A percentile compares a stretch with the other conserved stretches of the same genome.
phyloP scores from a whole-genome alignment of 2,113 vertebrate genomes.

The Xiphias gladius region DNA sequence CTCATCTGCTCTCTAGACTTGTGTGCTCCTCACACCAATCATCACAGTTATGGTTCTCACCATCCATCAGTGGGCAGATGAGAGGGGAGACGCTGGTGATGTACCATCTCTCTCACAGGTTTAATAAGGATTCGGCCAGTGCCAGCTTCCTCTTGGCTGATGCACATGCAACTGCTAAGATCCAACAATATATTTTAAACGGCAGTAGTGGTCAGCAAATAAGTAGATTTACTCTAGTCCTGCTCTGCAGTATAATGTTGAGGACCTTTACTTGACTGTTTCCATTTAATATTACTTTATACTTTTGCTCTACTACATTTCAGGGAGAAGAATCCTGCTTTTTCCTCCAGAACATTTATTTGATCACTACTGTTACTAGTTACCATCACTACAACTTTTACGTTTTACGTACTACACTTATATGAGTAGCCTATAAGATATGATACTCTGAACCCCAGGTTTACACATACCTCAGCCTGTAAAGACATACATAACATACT shows the following conservation, averaged over 20 bases:
- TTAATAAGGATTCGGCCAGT: slow-evolving; percentile 21
- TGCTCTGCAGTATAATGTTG: not conserved
- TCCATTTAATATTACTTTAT: not conserved
- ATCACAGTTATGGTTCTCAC: slow-evolving; percentile 56
- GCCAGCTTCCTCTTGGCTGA: slow-evolving; percentile 43
- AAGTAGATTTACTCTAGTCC: not conserved
- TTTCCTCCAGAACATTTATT: not conserved
- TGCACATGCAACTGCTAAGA: slow-evolving; percentile 6
- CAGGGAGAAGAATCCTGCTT: not conserved
- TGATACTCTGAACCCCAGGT: too few relatives aligned
- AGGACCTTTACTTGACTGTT: not conserved
- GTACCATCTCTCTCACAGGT: slow-evolving; percentile 32
- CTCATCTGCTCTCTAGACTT: slow-evolving; percentile 55
- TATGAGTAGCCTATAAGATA: too few relatives aligned
- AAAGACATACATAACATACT: too few relatives aligned
- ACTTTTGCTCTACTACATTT: not conserved
- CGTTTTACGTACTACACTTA: not conserved
- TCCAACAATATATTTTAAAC: slow-evolving; percentile 26
- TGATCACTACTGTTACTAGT: not conserved
- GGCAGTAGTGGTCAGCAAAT: not conserved
- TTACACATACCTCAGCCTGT: too few relatives aligned
- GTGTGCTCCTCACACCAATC: slow-evolving; percentile 60
- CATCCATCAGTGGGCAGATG: slow-evolving; percentile 66
- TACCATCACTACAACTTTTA: not conserved
- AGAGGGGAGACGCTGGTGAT: slow-evolving; percentile 35